A percentile compares a stretch with the other conserved stretches of the same genome.
Conservation (phyloP, 2,113 vertebrate species). For the Tinamus guttatus region DNA sequence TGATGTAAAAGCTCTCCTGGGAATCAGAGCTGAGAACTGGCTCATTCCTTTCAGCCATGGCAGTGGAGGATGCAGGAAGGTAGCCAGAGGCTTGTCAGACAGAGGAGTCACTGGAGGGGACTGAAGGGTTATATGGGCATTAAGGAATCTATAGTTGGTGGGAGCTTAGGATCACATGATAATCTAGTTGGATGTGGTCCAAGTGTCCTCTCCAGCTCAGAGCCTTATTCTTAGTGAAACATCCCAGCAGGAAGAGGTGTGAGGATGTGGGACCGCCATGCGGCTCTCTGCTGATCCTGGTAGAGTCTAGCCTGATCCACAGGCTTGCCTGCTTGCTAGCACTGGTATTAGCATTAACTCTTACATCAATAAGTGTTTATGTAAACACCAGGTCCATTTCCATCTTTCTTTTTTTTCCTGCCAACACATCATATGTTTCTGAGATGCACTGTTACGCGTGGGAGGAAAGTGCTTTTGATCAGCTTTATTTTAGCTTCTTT, state of each 20-base stretch:
- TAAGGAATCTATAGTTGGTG: not conserved
- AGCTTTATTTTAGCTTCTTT: not conserved
- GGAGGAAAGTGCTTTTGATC: conserved; percentile 38
- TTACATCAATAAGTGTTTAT: not conserved
- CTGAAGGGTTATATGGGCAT: not conserved
- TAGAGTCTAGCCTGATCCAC: not conserved
- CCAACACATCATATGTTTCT: not conserved
- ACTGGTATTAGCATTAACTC: not conserved
- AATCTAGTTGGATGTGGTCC: not conserved
- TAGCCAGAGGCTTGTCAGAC: not conserved
- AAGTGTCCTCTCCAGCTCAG: not conserved
- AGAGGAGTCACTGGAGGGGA: not conserved
- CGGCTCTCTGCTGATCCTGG: not conserved
- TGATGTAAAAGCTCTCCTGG: not conserved
- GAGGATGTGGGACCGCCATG: not conserved
- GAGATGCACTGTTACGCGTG: not conserved
- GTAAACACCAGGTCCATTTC: not conserved
- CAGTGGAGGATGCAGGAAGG: not conserved
- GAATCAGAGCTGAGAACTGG: not conserved
- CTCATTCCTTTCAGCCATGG: not conserved
- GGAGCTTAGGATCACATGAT: rapidly evolving
- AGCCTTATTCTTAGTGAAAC: not conserved
- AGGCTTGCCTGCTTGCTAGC: not conserved
- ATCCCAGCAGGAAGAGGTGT: not conserved
- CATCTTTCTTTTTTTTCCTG: not conserved